These are phyloP conservation scores for Hippoglossus stenolepis DNA, from an alignment of 2,113 vertebrate genomes.

Conservation along the genomic window DNA sequence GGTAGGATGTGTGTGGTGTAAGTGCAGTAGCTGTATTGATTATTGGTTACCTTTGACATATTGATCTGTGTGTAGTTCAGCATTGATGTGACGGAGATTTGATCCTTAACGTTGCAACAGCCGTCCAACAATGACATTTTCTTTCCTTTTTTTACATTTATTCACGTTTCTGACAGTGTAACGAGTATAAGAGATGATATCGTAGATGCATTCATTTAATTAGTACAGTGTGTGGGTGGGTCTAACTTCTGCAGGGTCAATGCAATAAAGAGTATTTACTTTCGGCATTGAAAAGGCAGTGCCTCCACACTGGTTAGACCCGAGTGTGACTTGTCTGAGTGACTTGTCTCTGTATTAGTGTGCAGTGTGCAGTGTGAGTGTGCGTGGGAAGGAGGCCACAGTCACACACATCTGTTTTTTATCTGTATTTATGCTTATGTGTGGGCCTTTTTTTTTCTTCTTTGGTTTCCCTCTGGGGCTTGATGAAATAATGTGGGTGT, in stretches of 20 bases:
- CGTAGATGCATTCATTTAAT: no score
- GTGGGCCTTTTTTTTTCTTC: not conserved
- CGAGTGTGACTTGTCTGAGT: not conserved
- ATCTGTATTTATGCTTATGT: constrained; percentile 31
- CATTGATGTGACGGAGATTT: not conserved
- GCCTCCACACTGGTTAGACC: no score
- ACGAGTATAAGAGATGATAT: no score
- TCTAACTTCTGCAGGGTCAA: not conserved
- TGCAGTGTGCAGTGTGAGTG: no score
- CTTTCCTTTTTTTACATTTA: no score
- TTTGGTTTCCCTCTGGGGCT: not conserved
- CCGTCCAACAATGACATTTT: not conserved
- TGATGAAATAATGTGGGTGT: no score
- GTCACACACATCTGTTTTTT: constrained; percentile 10
- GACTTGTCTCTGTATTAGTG: no score
- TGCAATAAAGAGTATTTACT: not conserved
- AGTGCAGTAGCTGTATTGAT: not conserved
- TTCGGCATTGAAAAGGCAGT: no score
- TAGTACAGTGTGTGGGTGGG: no score
- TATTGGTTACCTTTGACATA: not conserved
- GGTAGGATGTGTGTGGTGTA: not conserved
- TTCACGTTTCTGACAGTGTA: not conserved
- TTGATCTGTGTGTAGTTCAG: not conserved
- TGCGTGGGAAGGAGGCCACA: not conserved
- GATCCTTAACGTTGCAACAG: no score